Percentiles rank a stretch among this genome's conserved stretches.
These are phyloP conservation scores for Moxostoma hubbsi DNA, from an alignment of 2,797 vertebrate genomes.

Conservation along the genomic window DNA sequence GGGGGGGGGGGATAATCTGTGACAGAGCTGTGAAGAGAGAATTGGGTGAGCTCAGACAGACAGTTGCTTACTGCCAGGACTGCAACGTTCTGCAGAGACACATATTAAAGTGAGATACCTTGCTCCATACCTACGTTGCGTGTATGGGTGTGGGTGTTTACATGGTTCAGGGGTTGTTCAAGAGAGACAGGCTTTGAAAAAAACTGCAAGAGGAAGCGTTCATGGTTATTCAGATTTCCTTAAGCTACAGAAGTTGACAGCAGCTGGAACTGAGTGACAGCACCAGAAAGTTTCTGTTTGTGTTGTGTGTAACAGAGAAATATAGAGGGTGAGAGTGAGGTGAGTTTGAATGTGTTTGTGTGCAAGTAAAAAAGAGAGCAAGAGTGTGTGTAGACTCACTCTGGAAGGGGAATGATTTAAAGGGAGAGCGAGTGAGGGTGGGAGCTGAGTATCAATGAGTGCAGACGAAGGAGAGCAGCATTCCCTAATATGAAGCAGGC, in stretches of 20 bases:
- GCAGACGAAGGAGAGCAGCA: slow-evolving; percentile 20
- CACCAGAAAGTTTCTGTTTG: slow-evolving; percentile 52
- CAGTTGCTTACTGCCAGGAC: not conserved
- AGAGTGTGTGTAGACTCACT: slow-evolving; percentile 14
- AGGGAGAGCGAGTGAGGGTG: slow-evolving; percentile 12
- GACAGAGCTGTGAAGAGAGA: too few relatives aligned
- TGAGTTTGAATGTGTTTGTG: slow-evolving; percentile 19
- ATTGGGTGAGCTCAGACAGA: too few relatives aligned
- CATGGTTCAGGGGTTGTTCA: slow-evolving; percentile 21
- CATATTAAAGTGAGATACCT: slow-evolving; percentile 20
- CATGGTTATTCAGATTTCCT: slow-evolving; percentile 45
- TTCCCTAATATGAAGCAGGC: slow-evolving; percentile 45
- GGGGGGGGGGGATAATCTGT: too few relatives aligned
- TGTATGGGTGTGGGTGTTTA: slow-evolving; percentile 32
- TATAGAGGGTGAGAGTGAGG: slow-evolving; percentile 13
- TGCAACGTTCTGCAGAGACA: slow-evolving; percentile 8
- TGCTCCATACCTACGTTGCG: slow-evolving; percentile 35
- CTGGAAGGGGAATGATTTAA: slow-evolving; percentile 10
- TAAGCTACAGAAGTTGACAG: slow-evolving; percentile 24
- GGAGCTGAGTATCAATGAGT: slow-evolving; percentile 45
- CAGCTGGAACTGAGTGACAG: slow-evolving; percentile 28
- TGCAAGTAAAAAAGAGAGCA: not conserved
- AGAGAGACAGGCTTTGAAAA: slow-evolving; percentile 8
- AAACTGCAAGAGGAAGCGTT: slow-evolving; percentile 12
- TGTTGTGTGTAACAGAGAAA: slow-evolving; percentile 27